Percentiles rank a stretch among this genome's conserved stretches.
phyloP scores from a whole-genome alignment of 1,140 invertebrate species.

The Drosophila novamexicana region DNA sequence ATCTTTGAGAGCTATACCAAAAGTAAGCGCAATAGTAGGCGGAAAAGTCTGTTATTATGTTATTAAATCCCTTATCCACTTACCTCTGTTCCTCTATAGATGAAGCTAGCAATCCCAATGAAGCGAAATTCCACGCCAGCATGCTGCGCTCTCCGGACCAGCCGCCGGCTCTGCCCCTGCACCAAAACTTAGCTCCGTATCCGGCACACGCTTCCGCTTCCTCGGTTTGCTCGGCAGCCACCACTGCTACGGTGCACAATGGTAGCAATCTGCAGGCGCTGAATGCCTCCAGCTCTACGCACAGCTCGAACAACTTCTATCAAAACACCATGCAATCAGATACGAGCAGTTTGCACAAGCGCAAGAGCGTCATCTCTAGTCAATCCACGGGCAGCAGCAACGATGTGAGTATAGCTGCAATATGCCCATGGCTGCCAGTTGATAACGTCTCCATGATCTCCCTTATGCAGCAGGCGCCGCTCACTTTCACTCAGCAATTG shows the following conservation, averaged over 20 bases:
- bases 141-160: slow-evolving; percentile 83
- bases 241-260: slow-evolving; percentile 77
- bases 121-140: slow-evolving; percentile 80
- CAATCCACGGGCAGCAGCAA: slow-evolving; percentile 84
- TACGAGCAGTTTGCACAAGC: slow-evolving; percentile 82
- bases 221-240: slow-evolving; percentile 77
- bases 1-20: slow-evolving; percentile 84
- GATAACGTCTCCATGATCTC: background rate
- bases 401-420: slow-evolving; percentile 65
- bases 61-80: slow-evolving; percentile 44
- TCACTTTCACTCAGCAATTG: slow-evolving; percentile 91
- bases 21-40: slow-evolving; percentile 59
- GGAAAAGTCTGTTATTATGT: slow-evolving; percentile 55
- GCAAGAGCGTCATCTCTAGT: slow-evolving; percentile 84
- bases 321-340: slow-evolving; percentile 85
- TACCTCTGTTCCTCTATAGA: slow-evolving; percentile 46
- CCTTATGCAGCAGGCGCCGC: slow-evolving; percentile 82
- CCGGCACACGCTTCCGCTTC: slow-evolving; percentile 77
- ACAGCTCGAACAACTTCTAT: slow-evolving; percentile 84
- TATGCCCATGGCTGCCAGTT: background rate
- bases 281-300: slow-evolving; percentile 83
- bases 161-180: slow-evolving; percentile 75
- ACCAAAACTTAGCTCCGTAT: slow-evolving; percentile 72
- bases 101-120: slow-evolving; percentile 82
- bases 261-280: slow-evolving; percentile 73